These are phyloP conservation scores for Diadema setosum DNA, from an alignment of 35 echinoderm and acorn worm species.

Conservation along the genomic window DNA sequence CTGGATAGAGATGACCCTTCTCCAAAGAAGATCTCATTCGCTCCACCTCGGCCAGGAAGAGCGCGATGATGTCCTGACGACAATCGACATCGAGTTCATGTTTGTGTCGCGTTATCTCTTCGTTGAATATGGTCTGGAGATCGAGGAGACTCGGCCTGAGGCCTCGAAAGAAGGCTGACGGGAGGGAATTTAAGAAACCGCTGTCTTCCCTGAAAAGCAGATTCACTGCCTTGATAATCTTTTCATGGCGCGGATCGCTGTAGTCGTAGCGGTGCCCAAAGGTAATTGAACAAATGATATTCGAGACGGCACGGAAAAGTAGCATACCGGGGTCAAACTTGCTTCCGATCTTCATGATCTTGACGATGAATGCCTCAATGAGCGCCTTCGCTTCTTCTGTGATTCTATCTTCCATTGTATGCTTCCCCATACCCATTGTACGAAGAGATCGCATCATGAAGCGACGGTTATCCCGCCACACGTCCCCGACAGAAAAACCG, in stretches of 20 bases:
- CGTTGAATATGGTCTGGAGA: not conserved
- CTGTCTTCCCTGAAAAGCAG: not conserved
- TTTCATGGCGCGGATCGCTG: conserved; percentile 18
- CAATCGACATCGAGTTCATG: conserved; percentile 7
- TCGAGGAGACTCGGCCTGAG: not conserved
- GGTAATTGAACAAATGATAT: conserved; percentile 68
- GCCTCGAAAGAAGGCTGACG: not conserved
- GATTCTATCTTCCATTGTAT: conserved; percentile 35
- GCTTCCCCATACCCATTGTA: conserved; percentile 56
- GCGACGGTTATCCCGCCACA: conserved; percentile 41
- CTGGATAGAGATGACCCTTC: not conserved
- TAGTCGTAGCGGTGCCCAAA: conserved; percentile 70
- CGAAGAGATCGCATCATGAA: conserved; percentile 11
- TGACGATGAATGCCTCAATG: not conserved
- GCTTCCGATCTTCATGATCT: not conserved
- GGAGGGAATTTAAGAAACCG: not conserved
- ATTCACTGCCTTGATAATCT: not conserved
- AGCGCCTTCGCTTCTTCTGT: conserved; percentile 20
- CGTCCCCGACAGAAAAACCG: conserved; percentile 16
- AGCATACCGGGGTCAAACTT: conserved; percentile 34
- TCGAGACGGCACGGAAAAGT: conserved; percentile 46
- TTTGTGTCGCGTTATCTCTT: conserved; percentile 22
- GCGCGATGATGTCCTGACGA: conserved; percentile 42
- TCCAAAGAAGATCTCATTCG: not conserved
- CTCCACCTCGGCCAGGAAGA: not conserved